Evolutionary conservation across 1,140 invertebrate species (phyloP), one percentile per base, ranked within the genome.

Genomic region (Bombus picipes): DNA sequence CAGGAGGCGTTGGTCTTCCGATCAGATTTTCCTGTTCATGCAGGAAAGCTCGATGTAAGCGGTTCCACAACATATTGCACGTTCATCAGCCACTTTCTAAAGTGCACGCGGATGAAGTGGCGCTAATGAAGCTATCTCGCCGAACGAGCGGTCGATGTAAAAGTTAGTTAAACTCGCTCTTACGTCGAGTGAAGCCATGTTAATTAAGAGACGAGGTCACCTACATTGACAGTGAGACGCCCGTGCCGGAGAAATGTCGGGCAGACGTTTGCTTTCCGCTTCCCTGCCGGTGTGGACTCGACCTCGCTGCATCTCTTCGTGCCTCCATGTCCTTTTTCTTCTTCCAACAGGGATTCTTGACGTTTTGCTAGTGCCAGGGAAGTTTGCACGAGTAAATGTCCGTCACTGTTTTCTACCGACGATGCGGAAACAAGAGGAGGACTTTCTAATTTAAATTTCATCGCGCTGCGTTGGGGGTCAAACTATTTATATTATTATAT

Each of bases 201-300:
- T 93, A 93, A 94, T 94, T 92, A 92, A 93, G 89, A 94, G 91
- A 94, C 90, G 89, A 92, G 92, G 93, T 94, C 92, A 94, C 92
- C 92, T 92, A 93, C 92, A 93, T 93, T 87, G 91, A 92, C 91
- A 89, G 83, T 75, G 59, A 79, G 81, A 86, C 87, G 74, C 79
- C 76, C 81, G 28, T 59, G 73, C 22, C 80, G 87, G 89, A 84
- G 89, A 92, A 92, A 92, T 91, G 89, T 88, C 89, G 91, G 88
- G 83, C 91, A 66, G 34, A 81, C 78, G 62, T 89, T 62, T 71
- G 75, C 85, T 86, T 91, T 91, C 71, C 53, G 82, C 75, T 71
- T 68, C 43, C 81, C 71, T 41, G 10, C 28, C 39, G 34, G 9
- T 12, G 76, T 37, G 13, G 41, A 22, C 18, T 22, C 47, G 47